Evolutionary conservation across 1,140 invertebrate species (phyloP).

Genomic region (Gonatopus flavifemur): DNA sequence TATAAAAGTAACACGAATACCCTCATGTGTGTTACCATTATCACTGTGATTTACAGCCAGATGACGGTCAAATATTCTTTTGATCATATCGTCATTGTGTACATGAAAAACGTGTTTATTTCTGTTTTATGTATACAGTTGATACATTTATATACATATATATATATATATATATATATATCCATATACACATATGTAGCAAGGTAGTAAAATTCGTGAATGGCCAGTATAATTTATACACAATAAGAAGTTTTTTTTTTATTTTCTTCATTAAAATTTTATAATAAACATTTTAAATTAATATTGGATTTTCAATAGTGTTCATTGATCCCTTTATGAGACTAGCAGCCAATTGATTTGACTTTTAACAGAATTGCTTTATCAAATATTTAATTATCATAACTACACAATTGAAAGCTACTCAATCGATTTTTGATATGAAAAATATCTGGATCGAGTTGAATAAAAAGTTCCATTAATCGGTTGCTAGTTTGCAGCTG

Average conservation of each 20-base stretch:
- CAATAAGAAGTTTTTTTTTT: constrained; percentile 5
- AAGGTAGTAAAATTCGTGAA: constrained; percentile 3
- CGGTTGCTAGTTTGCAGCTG: no score
- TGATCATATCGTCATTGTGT: not conserved
- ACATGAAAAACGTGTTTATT: not conserved
- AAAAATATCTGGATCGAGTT: no score
- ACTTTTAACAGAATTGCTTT: no score
- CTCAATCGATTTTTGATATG: no score
- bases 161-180: not conserved
- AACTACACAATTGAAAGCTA: no score
- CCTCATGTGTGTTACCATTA: not conserved
- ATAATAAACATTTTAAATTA: constrained; percentile 13
- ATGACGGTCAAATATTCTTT: not conserved
- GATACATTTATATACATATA: not conserved
- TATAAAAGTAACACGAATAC: not conserved
- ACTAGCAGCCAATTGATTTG: no score
- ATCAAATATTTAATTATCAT: no score
- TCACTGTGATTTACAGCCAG: not conserved
- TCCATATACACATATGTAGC: constrained; percentile 1
- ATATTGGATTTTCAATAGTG: no score
- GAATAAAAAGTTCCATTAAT: no score
- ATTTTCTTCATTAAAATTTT: constrained; percentile 8
- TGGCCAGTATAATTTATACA: constrained; percentile 11
- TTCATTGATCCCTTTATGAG: no score
- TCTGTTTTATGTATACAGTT: not conserved